A percentile compares a stretch with the other conserved stretches of the same genome.
Evolutionary conservation across 2,888 invertebrate species (phyloP).

Genomic region (Campaea margaritaria): DNA sequence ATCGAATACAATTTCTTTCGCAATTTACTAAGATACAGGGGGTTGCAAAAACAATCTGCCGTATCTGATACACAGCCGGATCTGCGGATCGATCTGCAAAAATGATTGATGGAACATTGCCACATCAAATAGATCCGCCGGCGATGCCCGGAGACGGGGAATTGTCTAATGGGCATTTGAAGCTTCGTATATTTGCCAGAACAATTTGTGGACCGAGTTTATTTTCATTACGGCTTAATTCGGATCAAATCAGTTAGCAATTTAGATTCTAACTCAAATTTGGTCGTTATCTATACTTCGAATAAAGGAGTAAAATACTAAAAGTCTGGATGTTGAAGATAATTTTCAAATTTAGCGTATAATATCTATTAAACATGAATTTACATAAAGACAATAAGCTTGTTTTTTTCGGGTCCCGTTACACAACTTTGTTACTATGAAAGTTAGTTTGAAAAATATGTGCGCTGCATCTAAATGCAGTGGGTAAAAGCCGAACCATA

Average conservation of each 20-base stretch:
- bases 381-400: too few relatives aligned
- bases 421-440: too few relatives aligned
- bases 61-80: conserved; percentile 39
- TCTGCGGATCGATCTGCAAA: conserved; percentile 43
- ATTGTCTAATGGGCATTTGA: conserved; percentile 37
- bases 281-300: not conserved
- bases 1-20: conserved; percentile 39
- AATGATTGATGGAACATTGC: conserved; percentile 54
- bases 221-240: conserved; percentile 27
- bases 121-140: conserved; percentile 36
- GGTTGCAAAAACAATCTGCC: conserved; percentile 53
- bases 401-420: too few relatives aligned
- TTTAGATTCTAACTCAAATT: conserved; percentile 13
- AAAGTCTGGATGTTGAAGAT: too few relatives aligned
- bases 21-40: conserved; percentile 41
- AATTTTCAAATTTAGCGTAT: too few relatives aligned
- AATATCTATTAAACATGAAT: too few relatives aligned
- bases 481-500: too few relatives aligned
- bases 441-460: too few relatives aligned
- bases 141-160: conserved; percentile 26
- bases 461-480: too few relatives aligned
- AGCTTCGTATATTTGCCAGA: conserved; percentile 27
- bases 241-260: conserved; percentile 24
- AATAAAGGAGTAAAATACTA: not conserved
- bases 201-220: conserved; percentile 23